Percentiles rank a stretch among this genome's conserved stretches.
phyloP scores from a whole-genome alignment of 2,113 vertebrate genomes.

The Rafetus swinhoei region DNA sequence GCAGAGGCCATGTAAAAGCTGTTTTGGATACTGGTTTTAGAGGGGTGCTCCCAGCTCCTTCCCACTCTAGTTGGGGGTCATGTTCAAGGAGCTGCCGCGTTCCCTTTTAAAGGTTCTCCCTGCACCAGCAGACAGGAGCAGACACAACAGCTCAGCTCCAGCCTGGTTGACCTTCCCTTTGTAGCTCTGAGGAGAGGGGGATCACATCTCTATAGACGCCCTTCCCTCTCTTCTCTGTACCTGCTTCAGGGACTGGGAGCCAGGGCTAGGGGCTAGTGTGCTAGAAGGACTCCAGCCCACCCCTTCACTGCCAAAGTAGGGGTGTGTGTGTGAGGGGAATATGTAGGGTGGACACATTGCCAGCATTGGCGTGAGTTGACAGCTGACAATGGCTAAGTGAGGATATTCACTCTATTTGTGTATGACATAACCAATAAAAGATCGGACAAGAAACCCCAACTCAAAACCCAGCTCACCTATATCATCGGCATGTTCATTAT shows the following conservation, averaged over 20 bases:
- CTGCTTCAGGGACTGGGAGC: background rate
- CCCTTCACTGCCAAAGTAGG: background rate
- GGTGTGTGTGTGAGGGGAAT: too few species aligned
- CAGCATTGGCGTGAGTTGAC: background rate
- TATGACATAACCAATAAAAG: background rate
- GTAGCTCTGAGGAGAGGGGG: background rate
- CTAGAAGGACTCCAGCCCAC: background rate
- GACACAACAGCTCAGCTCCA: background rate
- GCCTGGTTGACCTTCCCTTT: background rate
- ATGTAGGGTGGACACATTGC: background rate
- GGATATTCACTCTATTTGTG: background rate
- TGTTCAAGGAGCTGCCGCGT: background rate
- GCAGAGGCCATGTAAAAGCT: background rate
- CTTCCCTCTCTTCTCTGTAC: background rate
- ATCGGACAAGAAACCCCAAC: background rate
- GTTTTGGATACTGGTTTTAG: background rate
- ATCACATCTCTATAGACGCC: background rate
- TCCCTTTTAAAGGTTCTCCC: background rate
- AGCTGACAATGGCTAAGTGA: background rate
- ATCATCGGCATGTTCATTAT: background rate
- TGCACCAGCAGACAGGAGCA: background rate
- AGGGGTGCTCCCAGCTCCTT: background rate
- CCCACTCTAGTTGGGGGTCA: background rate
- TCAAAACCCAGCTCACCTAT: background rate
- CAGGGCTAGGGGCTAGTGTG: background rate